Evolutionary conservation across 1,140 invertebrate genomes (phyloP).

Genomic region (Probaryconus sp.): DNA sequence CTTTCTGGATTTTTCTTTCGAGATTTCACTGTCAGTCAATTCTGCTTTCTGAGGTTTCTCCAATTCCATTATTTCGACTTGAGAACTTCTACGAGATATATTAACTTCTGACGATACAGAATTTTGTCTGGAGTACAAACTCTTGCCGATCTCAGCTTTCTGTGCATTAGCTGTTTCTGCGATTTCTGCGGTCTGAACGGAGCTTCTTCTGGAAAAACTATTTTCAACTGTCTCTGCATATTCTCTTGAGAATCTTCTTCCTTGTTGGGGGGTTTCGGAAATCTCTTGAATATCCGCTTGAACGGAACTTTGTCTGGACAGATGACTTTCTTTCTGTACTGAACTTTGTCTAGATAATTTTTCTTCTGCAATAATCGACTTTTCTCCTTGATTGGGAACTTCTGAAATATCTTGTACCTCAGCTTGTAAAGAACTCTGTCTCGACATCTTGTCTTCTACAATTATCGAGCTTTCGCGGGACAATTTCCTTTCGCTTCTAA

Average conservation of each 20-base stretch:
- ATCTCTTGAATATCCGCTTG: conserved; percentile 34
- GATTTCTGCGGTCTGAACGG: conserved; percentile 16
- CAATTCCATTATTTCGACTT: conserved; percentile 48
- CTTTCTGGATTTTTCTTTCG: conserved; percentile 49
- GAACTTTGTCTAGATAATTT: conserved; percentile 15
- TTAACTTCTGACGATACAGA: conserved; percentile 57
- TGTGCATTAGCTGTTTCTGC: conserved; percentile 8
- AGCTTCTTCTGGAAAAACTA: conserved; percentile 21
- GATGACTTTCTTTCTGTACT: neutral
- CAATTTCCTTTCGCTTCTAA: conserved; percentile 14
- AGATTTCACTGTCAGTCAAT: conserved; percentile 36
- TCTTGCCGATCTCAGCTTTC: conserved; percentile 32
- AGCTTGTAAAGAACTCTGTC: neutral
- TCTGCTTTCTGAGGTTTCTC: conserved; percentile 63
- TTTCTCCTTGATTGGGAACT: too few species aligned
- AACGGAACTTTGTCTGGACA: conserved; percentile 50
- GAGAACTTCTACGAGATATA: conserved; percentile 55
- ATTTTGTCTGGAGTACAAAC: conserved; percentile 52
- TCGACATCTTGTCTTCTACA: conserved; percentile 22
- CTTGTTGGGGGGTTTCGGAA: conserved; percentile 19
- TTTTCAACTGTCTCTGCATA: conserved; percentile 28
- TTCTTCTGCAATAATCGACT: conserved; percentile 8
- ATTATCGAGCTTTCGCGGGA: conserved; percentile 32
- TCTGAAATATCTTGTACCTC: too few species aligned
- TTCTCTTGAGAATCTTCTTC: conserved; percentile 38